Evolutionary conservation across 2,888 invertebrate species (phyloP).

Genomic region (Parnassius mnemosyne): DNA sequence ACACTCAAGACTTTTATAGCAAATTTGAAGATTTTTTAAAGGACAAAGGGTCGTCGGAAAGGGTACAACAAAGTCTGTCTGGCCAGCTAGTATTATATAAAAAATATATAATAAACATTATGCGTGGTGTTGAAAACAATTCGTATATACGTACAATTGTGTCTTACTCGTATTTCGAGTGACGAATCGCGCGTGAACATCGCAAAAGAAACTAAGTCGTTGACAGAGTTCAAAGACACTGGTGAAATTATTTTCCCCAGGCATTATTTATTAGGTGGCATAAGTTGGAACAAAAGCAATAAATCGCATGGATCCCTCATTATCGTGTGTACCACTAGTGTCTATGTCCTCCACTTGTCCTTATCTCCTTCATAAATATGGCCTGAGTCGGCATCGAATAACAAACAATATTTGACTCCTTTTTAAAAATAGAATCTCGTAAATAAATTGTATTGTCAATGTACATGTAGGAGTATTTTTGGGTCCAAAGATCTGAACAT

Average conservation of each 20-base stretch:
- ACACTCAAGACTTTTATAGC: too few species aligned
- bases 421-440: neutral
- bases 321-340: slow-evolving; percentile 4
- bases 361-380: slow-evolving; percentile 17
- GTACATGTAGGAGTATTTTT: too few species aligned
- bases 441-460: neutral
- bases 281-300: slow-evolving; percentile 9
- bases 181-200: too few species aligned
- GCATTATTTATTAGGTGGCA: neutral
- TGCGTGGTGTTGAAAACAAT: too few species aligned
- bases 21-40: too few species aligned
- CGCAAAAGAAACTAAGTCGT: neutral
- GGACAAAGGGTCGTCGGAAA: too few species aligned
- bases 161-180: too few species aligned
- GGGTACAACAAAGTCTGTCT: too few species aligned
- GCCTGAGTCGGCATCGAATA: slow-evolving; percentile 4
- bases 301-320: slow-evolving; percentile 3
- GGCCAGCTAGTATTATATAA: too few species aligned
- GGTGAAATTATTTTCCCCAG: neutral
- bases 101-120: too few species aligned
- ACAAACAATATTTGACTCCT: slow-evolving; percentile 11
- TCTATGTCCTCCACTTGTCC: slow-evolving; percentile 2
- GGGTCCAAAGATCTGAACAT: too few species aligned
- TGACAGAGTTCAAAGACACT: neutral
- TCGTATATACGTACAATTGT: too few species aligned